Evolutionary conservation across 2,888 invertebrate genomes (phyloP).

Genomic region (Aspidiotus rigidus): DNA sequence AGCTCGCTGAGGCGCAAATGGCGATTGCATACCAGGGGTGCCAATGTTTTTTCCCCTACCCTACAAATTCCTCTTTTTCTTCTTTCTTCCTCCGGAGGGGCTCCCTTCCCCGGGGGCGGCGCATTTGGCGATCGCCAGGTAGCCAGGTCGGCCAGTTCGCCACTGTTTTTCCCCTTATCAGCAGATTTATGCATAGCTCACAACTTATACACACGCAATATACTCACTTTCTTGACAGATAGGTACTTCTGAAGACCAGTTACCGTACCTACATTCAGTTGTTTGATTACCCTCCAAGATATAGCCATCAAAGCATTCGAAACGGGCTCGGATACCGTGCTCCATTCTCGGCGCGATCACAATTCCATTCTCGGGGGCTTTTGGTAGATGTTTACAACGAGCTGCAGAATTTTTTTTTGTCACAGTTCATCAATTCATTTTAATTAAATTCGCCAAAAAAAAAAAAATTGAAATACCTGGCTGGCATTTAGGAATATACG

Average conservation of each 20-base stretch:
- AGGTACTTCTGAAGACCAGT: conserved; percentile 85
- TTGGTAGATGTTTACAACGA: conserved; percentile 73
- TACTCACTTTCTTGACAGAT: conserved; percentile 65
- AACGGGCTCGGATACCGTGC: conserved; percentile 89
- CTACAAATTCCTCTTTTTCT: neutral
- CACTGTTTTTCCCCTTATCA: neutral
- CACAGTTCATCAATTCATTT: neutral
- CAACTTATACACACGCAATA: neutral
- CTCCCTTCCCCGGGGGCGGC: neutral
- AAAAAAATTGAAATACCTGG: conserved; percentile 51
- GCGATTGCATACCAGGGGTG: too few relatives aligned
- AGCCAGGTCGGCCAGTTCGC: neutral
- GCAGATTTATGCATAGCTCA: neutral
- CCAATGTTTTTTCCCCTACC: too few relatives aligned
- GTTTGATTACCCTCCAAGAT: conserved; percentile 66
- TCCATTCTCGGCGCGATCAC: conserved; percentile 95
- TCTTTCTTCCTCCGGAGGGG: too few relatives aligned
- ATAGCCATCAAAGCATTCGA: conserved; percentile 88
- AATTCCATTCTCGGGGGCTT: conserved; percentile 82
- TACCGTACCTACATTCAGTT: conserved; percentile 81
- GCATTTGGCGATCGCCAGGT: neutral
- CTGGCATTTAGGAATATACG: conserved; percentile 71
- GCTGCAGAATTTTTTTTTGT: conserved; percentile 42
- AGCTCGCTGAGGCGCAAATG: too few relatives aligned
- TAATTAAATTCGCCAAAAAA: neutral